Evolutionary conservation across 2,888 invertebrate species (phyloP), one percentile per base, ranked within the genome.

Genomic region (Drosophila austrosaltans): DNA sequence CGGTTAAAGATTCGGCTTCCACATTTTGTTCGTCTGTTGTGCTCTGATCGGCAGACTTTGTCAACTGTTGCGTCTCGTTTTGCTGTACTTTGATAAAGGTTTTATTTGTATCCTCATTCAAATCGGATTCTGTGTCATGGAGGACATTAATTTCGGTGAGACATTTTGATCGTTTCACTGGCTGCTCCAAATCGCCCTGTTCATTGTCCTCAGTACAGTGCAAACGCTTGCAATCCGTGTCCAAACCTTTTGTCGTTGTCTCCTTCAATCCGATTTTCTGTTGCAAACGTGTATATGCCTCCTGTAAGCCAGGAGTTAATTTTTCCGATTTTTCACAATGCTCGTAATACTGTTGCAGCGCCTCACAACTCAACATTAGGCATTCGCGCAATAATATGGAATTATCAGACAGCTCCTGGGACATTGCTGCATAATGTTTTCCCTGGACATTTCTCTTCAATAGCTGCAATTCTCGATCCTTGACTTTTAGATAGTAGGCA

Each of bases 401-500:
- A 68, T 91, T 90, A 16, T 75, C 74, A 8, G 84, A 79, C 60
- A 90, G 79, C 36, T 91, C 82, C 5, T 81, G 76, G 66, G 91
- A 90, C 7, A 92, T 90, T 68, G 88, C 80, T 12, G 78, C 76
- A 32, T 91, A 79, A 57, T 92, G 92, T 63, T 77, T 87, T 7
- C 77, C 73, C 68, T 90, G 88, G 2, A 92, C 79, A 4, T 85
- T 82, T 60, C 90, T 86, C 69, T 91, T 91, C 0, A 90, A 87
- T 44, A 76, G 63, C 66, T 91, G 84, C 39, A 92, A 69, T 64
- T 92, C 91, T 20, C 84, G 63, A 63, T 91, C 91, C 75, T 92
- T 92, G 40, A 80, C 77, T n/a, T 82, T 79, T 4, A 90, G 60
- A 67, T 92, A 92, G 16, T 81, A 71, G 70, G 76, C 69, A 0